Base-by-base conservation (phyloP, 37 sponge, comb jelly and placozoan genomes). In the Haliclona indistincta region DNA sequence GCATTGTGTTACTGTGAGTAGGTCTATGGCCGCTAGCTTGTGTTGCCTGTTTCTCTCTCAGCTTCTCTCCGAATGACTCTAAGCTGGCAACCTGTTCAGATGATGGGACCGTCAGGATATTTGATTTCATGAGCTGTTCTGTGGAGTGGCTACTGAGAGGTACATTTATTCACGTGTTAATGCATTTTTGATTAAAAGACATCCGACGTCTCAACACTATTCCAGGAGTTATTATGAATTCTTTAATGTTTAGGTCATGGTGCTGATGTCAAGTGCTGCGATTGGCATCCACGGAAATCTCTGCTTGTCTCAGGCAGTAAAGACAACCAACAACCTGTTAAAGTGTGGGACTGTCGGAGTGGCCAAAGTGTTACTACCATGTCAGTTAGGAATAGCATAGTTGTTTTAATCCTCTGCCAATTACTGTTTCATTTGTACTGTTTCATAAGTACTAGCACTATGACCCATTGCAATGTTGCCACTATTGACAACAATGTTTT, bases 21-120 rank as follows among this genome's bases (percentile, higher is more conserved):
- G n/a, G n/a, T n/a, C n/a, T n/a, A n/a, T n/a, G n/a, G n/a, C n/a
- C n/a, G n/a, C n/a, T n/a, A n/a, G n/a, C n/a, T n/a, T 54, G 32
- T 71, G 61, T 38, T 28, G 30, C 32, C 55, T 19, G 37, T 3
- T 29, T 53, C 37, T 32, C 26, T 51, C 83, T 7, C 78, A 96
- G 97, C 52, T 81, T 97, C 67, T 89, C 96, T 29, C 99, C 99
- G 2, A 92, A 82, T 20, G 99, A 97, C 35, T 64, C 84, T n/a
- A 97, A 97, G 86, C 79, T 97, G 34, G 88, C 88, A 32, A 97
- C 99, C 25, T 88, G 95, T 34, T 94, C 95, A 10, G 99, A 94
- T 30, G 99, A 97, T 77, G 93, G 99, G 22, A 86, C 96, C 4
- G 89, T 97, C 26, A 77, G 91, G 26, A 61, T 92, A n/a, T 97